phyloP scores from a whole-genome alignment of 2,113 vertebrate genomes.

The Tragulus kanchil region DNA sequence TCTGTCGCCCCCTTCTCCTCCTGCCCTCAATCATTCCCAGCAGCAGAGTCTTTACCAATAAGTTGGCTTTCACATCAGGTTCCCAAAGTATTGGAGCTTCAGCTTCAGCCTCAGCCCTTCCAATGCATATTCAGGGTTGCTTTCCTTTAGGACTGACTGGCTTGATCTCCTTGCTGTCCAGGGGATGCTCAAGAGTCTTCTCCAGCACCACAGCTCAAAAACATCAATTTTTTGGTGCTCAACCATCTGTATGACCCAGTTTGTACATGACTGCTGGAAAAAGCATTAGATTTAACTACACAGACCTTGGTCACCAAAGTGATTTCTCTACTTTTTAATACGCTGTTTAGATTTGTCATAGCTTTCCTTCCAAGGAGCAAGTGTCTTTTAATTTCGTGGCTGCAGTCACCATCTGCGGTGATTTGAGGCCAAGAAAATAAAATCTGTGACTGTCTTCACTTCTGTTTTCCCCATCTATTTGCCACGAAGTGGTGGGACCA shows the following conservation, averaged over 20 bases:
- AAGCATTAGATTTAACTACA: not conserved
- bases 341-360: not conserved
- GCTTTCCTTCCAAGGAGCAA: not conserved
- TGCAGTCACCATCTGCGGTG: not conserved
- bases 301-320: not conserved
- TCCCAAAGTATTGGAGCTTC: not conserved
- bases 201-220: not conserved
- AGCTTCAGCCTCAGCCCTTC: not conserved
- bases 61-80: not conserved
- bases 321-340: not conserved
- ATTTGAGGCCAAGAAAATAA: not conserved
- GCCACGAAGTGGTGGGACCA: not conserved
- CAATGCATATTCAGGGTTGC: not conserved
- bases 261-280: not conserved
- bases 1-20: not conserved
- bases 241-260: not conserved
- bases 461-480: not conserved
- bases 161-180: not conserved
- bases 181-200: not conserved
- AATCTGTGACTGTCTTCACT: not conserved
- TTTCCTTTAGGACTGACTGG: not conserved
- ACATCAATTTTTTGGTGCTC: not conserved
- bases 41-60: not conserved
- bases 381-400: not conserved
- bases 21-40: not conserved